Evolutionary conservation across 2,113 vertebrate genomes (phyloP).

Genomic region (Melanerpes aurifrons): DNA sequence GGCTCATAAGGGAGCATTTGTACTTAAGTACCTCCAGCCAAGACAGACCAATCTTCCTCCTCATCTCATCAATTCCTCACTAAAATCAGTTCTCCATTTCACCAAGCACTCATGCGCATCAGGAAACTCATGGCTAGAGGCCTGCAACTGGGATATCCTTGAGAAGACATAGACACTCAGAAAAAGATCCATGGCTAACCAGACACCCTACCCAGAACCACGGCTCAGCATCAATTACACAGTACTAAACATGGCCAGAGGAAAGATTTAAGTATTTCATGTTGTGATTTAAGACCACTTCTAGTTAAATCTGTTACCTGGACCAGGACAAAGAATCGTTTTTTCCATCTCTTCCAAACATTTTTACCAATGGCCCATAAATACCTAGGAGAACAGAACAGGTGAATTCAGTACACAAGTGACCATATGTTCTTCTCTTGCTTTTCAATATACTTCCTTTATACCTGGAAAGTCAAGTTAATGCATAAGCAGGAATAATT

Average conservation of each 20-base stretch:
- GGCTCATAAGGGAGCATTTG: background rate
- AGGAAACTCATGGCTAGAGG: background rate
- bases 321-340: slow-evolving; percentile 96
- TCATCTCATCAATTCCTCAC: background rate
- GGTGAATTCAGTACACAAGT: background rate
- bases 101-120: background rate
- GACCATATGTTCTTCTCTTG: background rate
- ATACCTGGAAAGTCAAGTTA: background rate
- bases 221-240: background rate
- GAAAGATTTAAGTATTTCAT: background rate
- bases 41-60: background rate
- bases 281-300: slow-evolving; percentile 11
- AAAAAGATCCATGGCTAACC: background rate
- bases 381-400: slow-evolving; percentile 82
- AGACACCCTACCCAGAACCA: background rate
- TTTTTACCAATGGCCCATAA: slow-evolving; percentile 98
- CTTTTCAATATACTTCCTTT: background rate
- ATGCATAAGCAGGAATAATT: background rate
- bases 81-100: background rate
- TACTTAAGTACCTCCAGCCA: background rate
- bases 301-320: slow-evolving; percentile 85
- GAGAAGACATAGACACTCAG: background rate
- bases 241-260: background rate
- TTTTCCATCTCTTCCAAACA: slow-evolving; percentile 99
- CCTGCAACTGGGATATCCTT: background rate